Conservation (phyloP, 2,113 vertebrate species). For the Morphnarchus princeps region DNA sequence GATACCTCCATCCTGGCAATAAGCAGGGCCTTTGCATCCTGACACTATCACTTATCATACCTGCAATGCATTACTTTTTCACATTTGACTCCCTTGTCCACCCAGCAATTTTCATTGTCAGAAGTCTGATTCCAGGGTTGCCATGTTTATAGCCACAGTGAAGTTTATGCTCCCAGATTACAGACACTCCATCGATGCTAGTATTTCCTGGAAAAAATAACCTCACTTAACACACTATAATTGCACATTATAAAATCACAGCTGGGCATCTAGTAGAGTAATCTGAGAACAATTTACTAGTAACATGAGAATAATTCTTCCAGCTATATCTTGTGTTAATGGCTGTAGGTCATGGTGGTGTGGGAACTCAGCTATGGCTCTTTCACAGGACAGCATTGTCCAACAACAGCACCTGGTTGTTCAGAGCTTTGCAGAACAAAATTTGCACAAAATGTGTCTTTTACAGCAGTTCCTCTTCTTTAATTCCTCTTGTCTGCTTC, state of each 20-base stretch:
- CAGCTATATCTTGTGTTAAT: background rate
- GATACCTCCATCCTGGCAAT: background rate
- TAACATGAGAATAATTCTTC: background rate
- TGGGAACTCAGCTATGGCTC: background rate
- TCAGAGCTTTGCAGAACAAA: background rate
- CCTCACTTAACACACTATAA: background rate
- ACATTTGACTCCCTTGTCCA: rapidly evolving
- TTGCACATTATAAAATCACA: background rate
- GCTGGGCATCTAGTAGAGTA: background rate
- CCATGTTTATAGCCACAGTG: background rate
- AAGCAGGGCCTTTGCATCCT: background rate
- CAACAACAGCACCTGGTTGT: background rate
- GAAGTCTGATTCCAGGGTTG: background rate
- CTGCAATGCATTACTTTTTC: background rate
- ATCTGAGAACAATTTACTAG: background rate
- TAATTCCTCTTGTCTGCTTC: background rate
- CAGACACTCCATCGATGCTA: background rate
- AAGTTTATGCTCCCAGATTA: background rate
- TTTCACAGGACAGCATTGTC: background rate
- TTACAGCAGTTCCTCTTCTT: background rate
- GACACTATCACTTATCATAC: background rate
- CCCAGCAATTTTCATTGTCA: background rate
- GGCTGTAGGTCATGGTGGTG: background rate
- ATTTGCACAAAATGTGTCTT: background rate
- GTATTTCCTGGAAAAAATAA: background rate